Evolutionary conservation across 2,888 invertebrate species (phyloP).

Genomic region (Cetonia aurata): DNA sequence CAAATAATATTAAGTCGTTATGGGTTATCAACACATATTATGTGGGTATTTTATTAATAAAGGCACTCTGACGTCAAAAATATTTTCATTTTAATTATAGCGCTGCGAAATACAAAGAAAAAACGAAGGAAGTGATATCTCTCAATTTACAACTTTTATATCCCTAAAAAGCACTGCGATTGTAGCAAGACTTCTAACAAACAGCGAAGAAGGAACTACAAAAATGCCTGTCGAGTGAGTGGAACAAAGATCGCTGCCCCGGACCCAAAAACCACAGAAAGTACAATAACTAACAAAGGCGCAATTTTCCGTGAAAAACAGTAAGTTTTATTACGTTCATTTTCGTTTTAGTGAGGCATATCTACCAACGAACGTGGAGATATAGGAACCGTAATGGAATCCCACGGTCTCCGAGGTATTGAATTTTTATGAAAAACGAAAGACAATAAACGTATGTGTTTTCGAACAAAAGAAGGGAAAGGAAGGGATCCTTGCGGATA

Average conservation of each 20-base stretch:
- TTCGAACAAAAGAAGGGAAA: constrained; percentile 40
- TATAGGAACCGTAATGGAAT: constrained; percentile 45
- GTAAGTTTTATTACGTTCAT: constrained; percentile 43
- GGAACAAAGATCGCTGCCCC: not conserved
- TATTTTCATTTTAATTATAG: too few species aligned
- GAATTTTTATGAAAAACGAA: constrained; percentile 53
- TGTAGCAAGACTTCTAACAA: too few species aligned
- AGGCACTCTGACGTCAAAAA: too few species aligned
- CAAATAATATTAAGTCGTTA: too few species aligned
- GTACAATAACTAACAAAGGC: constrained; percentile 46
- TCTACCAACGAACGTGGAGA: constrained; percentile 37
- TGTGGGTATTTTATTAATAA: too few species aligned
- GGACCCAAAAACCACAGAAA: constrained; percentile 45
- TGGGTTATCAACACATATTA: too few species aligned
- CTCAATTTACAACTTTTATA: too few species aligned
- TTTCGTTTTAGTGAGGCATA: constrained; percentile 42
- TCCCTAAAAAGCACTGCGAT: too few species aligned
- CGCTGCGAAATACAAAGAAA: too few species aligned
- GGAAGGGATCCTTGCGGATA: constrained; percentile 37
- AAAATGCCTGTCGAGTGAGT: not conserved
- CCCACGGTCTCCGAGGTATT: constrained; percentile 45
- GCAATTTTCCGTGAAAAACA: constrained; percentile 42
- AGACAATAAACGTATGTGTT: constrained; percentile 47
- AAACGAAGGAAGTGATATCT: too few species aligned
- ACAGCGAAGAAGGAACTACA: too few species aligned